Conservation (phyloP, 2,113 vertebrate genomes). For the Acinonyx jubatus region DNA sequence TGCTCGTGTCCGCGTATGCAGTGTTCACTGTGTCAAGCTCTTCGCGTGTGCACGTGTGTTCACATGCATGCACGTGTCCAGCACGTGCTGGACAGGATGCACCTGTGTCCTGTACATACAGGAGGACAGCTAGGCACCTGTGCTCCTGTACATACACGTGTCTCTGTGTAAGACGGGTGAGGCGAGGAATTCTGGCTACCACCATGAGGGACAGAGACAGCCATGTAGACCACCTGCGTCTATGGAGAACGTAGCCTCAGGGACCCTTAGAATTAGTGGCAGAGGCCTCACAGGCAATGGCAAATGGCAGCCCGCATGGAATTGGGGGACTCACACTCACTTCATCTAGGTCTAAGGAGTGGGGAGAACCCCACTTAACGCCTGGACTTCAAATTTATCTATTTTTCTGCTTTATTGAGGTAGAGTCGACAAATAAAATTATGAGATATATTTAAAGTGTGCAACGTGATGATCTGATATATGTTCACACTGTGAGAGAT, state of each 20-base stretch:
- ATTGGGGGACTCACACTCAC: not conserved
- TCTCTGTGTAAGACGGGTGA: not conserved
- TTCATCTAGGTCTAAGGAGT: fast-evolving
- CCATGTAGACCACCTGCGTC: no score
- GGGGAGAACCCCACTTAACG: no score
- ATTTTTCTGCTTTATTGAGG: not conserved
- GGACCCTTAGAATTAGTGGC: not conserved
- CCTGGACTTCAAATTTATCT: not conserved
- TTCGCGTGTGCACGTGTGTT: not conserved
- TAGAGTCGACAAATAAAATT: not conserved
- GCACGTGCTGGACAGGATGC: not conserved
- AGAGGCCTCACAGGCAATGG: no score
- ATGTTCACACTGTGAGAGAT: not conserved
- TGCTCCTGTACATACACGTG: not conserved
- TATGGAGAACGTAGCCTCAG: not conserved
- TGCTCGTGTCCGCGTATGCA: fast-evolving
- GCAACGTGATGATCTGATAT: not conserved
- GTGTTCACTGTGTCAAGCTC: not conserved
- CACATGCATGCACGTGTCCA: not conserved
- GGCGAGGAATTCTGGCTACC: no score
- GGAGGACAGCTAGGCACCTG: no score
- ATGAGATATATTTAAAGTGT: not conserved
- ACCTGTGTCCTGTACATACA: not conserved
- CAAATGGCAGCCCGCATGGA: not conserved
- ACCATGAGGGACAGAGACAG: not conserved